phyloP scores from a whole-genome alignment of 2,797 vertebrate species.

The Dicrostonyx torquatus region DNA sequence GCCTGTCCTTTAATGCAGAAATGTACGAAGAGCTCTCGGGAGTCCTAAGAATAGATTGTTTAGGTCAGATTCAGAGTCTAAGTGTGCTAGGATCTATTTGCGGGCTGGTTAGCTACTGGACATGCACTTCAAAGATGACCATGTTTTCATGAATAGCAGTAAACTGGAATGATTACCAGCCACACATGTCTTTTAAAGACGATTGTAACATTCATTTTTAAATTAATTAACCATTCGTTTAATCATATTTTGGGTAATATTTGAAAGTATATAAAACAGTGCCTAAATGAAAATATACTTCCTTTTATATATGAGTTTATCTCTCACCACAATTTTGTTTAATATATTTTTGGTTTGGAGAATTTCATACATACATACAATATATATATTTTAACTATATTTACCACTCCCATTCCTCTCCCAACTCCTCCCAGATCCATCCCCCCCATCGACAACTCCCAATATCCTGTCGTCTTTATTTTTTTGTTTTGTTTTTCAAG shows the following conservation, averaged over 20 bases:
- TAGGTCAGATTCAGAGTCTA: background rate
- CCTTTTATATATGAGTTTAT: background rate
- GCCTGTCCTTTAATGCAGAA: slow-evolving; percentile 33
- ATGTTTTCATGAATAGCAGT: background rate
- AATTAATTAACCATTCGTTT: background rate
- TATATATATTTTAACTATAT: background rate
- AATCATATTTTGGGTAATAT: background rate
- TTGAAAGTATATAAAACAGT: background rate
- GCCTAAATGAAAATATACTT: background rate
- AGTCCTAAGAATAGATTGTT: background rate
- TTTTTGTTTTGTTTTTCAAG: background rate
- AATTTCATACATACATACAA: background rate
- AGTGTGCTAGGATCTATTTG: background rate
- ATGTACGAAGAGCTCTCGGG: slow-evolving; percentile 10
- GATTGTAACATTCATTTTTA: background rate
- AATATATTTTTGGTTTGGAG: background rate
- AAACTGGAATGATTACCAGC: background rate
- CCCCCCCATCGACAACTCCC: too few relatives aligned
- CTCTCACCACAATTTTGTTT: background rate
- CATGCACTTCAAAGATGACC: background rate
- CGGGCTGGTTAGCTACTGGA: background rate
- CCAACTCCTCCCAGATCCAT: background rate
- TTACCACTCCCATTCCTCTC: background rate
- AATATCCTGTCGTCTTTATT: background rate
- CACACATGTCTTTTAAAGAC: background rate